Evolutionary conservation across 1,140 invertebrate species (phyloP).

Genomic region (Drosophila ambigua): DNA sequence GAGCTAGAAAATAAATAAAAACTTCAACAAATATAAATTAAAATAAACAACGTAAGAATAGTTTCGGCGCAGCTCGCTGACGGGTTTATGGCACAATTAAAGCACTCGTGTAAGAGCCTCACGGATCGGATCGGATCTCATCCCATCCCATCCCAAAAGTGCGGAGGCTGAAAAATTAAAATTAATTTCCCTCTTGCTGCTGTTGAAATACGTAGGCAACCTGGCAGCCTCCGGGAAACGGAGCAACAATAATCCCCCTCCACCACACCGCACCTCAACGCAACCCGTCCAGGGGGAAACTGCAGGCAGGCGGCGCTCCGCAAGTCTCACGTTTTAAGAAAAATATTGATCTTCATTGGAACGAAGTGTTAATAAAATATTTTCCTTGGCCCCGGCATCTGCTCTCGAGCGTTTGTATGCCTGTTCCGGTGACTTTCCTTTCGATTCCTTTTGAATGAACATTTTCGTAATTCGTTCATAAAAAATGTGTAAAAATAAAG

Average conservation of each 20-base stretch:
- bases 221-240: not conserved
- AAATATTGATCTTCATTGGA: conserved; percentile 81
- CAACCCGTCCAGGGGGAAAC: conserved; percentile 30
- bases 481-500: conserved; percentile 32
- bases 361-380: conserved; percentile 81
- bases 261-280: conserved; percentile 13
- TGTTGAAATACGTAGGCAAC: conserved; percentile 48
- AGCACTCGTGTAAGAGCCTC: conserved; percentile 23
- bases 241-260: not conserved
- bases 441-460: conserved; percentile 58
- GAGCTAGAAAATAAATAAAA: conserved; percentile 64
- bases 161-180: conserved; percentile 51
- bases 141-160: not conserved
- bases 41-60: conserved; percentile 77
- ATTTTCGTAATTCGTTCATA: conserved; percentile 62
- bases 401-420: too few species aligned
- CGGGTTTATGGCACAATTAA: conserved; percentile 78
- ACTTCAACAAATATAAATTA: conserved; percentile 80
- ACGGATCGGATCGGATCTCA: not conserved
- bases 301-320: conserved; percentile 56
- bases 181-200: conserved; percentile 69
- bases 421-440: conserved; percentile 8
- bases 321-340: conserved; percentile 61
- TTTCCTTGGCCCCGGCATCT: conserved; percentile 31
- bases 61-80: conserved; percentile 52